Evolutionary conservation across 2,888 invertebrate species (phyloP).

Genomic region (Andrena flavipes): DNA sequence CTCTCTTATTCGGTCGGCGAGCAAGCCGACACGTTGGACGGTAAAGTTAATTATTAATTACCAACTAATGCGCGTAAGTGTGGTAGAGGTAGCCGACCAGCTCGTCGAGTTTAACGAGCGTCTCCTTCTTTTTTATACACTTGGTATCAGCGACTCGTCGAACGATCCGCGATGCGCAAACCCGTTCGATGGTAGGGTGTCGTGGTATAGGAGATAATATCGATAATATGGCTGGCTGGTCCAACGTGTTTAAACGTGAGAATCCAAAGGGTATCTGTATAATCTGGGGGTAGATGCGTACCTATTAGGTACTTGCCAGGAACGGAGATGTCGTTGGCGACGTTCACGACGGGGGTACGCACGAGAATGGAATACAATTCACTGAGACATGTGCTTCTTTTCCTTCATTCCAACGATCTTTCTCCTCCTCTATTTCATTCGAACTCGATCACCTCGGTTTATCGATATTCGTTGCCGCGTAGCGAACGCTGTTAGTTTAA

Average conservation of each 20-base stretch:
- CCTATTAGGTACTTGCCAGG: neutral
- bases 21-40: constrained; percentile 22
- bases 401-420: constrained; percentile 1
- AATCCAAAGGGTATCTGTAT: neutral
- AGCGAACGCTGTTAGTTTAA: constrained; percentile 11
- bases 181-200: neutral
- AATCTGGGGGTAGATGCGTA: neutral
- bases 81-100: constrained; percentile 41
- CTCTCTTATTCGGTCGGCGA: constrained; percentile 33
- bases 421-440: neutral
- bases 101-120: constrained; percentile 26
- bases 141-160: constrained; percentile 41
- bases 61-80: constrained; percentile 44
- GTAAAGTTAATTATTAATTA: constrained; percentile 46
- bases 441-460: neutral
- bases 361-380: constrained; percentile 15
- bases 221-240: neutral
- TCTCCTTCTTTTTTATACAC: constrained; percentile 39
- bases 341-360: constrained; percentile 4
- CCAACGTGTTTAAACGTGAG: neutral
- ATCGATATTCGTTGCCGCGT: constrained; percentile 15
- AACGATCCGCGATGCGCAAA: constrained; percentile 7
- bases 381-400: constrained; percentile 26
- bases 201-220: neutral
- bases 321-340: neutral